Conservation (phyloP, 2,888 invertebrate species). For the Caenorhabditis parvicauda region DNA sequence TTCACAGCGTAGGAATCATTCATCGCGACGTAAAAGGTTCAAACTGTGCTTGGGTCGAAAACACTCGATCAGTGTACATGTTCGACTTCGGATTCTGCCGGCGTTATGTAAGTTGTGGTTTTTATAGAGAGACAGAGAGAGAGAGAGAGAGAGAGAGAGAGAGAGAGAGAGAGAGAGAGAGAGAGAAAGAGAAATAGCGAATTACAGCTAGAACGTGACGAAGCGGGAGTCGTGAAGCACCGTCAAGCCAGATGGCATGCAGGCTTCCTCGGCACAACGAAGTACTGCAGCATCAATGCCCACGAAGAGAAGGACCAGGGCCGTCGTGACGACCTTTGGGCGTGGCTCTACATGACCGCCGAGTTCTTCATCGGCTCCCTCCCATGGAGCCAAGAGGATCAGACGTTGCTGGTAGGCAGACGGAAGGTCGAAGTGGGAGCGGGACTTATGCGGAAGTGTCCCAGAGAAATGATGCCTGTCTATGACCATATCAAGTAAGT, state of each 20-base stretch:
- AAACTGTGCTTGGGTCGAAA: slow-evolving; percentile 47
- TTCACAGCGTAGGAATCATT: slow-evolving; percentile 44
- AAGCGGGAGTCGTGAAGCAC: slow-evolving; percentile 10
- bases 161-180: not conserved
- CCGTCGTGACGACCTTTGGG: slow-evolving; percentile 52
- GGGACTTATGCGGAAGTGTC: slow-evolving; percentile 28
- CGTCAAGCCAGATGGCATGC: slow-evolving; percentile 29
- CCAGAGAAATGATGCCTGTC: slow-evolving; percentile 24
- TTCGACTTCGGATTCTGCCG: slow-evolving; percentile 37
- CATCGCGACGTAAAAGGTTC: slow-evolving; percentile 52
- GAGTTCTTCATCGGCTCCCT: slow-evolving; percentile 42
- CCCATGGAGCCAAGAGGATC: slow-evolving; percentile 25
- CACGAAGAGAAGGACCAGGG: slow-evolving; percentile 47
- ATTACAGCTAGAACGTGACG: slow-evolving; percentile 18
- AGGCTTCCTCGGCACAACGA: slow-evolving; percentile 46
- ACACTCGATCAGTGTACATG: slow-evolving; percentile 14
- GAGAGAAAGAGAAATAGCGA: not conserved
- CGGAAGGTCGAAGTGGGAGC: slow-evolving; percentile 22
- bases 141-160: not conserved
- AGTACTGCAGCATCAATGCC: slow-evolving; percentile 34
- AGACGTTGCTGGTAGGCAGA: slow-evolving; percentile 17
- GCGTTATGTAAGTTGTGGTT: slow-evolving; percentile 17
- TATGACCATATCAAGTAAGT: slow-evolving; percentile 31
- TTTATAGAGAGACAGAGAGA: not conserved
- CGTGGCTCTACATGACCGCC: slow-evolving; percentile 49